Conservation (phyloP, 2,113 vertebrate genomes). For the Noctilio leporinus region DNA sequence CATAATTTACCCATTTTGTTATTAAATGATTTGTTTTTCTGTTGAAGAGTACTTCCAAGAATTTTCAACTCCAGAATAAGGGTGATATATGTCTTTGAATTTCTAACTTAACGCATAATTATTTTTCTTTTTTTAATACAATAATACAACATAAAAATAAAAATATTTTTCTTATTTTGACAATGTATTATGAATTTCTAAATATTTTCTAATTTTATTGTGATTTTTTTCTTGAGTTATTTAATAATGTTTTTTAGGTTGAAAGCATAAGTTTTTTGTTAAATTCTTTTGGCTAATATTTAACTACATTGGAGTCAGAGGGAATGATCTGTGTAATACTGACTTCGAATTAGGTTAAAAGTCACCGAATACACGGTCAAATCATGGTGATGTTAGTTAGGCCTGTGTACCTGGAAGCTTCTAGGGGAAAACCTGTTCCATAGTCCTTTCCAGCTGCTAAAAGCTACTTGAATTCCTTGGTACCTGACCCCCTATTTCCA, state of each 20-base stretch:
- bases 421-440: background rate
- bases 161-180: background rate
- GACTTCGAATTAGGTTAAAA: background rate
- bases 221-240: background rate
- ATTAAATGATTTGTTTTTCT: background rate
- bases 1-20: background rate
- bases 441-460: background rate
- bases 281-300: background rate
- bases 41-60: conserved; percentile 1
- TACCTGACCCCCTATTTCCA: background rate
- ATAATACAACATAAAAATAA: no score
- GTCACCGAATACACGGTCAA: background rate
- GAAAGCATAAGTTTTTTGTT: background rate
- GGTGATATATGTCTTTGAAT: background rate
- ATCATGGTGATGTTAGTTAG: background rate
- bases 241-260: background rate
- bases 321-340: background rate
- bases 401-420: background rate
- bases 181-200: background rate
- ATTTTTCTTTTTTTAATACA: background rate
- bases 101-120: background rate
- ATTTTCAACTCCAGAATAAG: background rate
- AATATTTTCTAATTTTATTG: background rate
- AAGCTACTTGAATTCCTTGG: background rate
- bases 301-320: background rate